Evolutionary conservation across 2,888 invertebrate species (phyloP), one percentile per base, ranked within the genome.

Genomic region (Stenoptilia bipunctidactyla): DNA sequence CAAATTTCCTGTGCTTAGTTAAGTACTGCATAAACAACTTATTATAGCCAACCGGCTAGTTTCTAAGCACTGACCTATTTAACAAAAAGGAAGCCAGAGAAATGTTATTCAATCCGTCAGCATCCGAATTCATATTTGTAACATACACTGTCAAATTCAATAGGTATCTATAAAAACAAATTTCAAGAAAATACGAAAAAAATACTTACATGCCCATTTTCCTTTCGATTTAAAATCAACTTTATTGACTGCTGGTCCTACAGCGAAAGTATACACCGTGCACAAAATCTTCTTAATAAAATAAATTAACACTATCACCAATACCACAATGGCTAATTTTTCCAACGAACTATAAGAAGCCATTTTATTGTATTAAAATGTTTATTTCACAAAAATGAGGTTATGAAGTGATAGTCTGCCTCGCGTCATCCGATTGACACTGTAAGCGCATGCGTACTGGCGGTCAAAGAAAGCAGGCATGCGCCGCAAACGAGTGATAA

Each of bases 171-270:
- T n/a, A n/a, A n/a, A n/a, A n/a, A n/a, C n/a, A n/a, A n/a, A n/a
- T n/a, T n/a, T n/a, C n/a, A n/a, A n/a, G n/a, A n/a, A n/a, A n/a
- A n/a, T n/a, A 20, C 8, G 30, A 8, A 30, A 12, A 12, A n/a
- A 30, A 30, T 50, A 86, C 90, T 89, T 75, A 93, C 93, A 87
- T 71, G 93, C 93, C 93, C 93, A 94, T 74, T 88, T 86, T 55
- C 93, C 93, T 61, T 88, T 86, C 36, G 88, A 85, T 57, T 86
- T 87, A 46, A 91, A 86, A 70, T 93, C 85, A 42, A 91, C 80
- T 53, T 80, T 79, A 40, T 89, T 65, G 6, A 88, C 55, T 25
- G 83, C 64, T 27, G 88, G 88, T 14, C 88, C 86, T 40, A 89
- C 53, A 30, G 88, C 61, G 45, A 66, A 80, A 14, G 53, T 61